Evolutionary conservation across 2,113 vertebrate genomes (phyloP), one percentile per base, ranked within the genome.

Genomic region (Siniperca knerii): DNA sequence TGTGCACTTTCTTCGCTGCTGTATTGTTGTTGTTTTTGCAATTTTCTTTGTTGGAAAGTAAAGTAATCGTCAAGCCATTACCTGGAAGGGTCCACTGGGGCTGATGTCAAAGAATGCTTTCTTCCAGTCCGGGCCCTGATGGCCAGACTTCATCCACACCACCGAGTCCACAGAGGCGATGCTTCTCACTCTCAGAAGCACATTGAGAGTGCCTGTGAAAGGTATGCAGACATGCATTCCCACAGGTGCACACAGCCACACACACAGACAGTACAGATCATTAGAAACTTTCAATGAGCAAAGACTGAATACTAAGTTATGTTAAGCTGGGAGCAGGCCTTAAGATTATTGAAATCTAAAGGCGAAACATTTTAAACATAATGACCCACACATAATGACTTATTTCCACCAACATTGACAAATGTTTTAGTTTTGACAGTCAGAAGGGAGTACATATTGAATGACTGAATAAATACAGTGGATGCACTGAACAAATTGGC

Each of bases 41-140:
- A 33, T 69, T 79, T 12, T 11, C 21, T 65, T 2, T 20, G n/a
- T 25, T 33, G 4, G 4, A 0, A 18, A 48, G 13, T 72, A 72
- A 66, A 66, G 25, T 23, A 72, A 73, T 60, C 42, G 21, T 11
- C 6, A 61, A 40, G 4, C 15, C 4, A 57, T 86, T 94, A 99
- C 98, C 98, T 99, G 98, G 92, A 99, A 99, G 29, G 98, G 97
- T 58, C 98, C 97, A 0, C 96, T 96, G 0, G 98, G 98, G 89
- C 95, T 98, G 91, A 99, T 96, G 84, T 97, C 97, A 65, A 99
- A 95, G 0, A 96, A 97, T 1, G 96, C 97, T 89, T 96, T 97
- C 82, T 95, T 97, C 98, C 98, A 99, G 87, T 95, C 91, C 0
- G 97, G 95, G 2, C 98, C 97, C 67, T 97, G 96, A 89, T 98